Base-by-base conservation (phyloP, 2,113 vertebrate genomes). In the Rhagologus leucostigma region DNA sequence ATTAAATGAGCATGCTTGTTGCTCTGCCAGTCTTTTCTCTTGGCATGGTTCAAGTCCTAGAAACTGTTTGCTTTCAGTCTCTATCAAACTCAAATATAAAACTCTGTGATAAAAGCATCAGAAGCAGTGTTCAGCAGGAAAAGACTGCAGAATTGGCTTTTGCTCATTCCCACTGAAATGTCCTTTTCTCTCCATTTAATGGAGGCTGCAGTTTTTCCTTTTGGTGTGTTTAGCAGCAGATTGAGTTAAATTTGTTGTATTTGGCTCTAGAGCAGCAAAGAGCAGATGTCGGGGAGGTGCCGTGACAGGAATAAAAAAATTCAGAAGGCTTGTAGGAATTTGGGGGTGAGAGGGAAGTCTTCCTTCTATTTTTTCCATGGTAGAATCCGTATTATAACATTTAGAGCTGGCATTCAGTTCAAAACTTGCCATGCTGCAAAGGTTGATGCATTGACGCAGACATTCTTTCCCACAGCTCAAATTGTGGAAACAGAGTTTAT, bases 211-310 rank as follows among this genome's bases (percentile, higher is more conserved):
- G 67, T 87, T 97, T 85, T 95, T 89, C 73, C 57, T 96, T 87
- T 55, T 76, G 71, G 27, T 94, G 41, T 91, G 21, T 93, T 96
- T 93, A 96, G 93, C 78, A 85, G 80, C 87, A 93, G 91, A 85
- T 87, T 93, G 87, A 76, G 77, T 96, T 87, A 85, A 84, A 94
- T 89, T 95, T 93, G 91, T 96, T 94, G 33, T 87, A 23, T 93
- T 96, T 96, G 94, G 93, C 94, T 96, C 50, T 50, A 35, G 53
- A 95, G 55, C 56, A 89, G 81, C 78, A 76, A 91, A 94, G 94
- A 96, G 70, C 95, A 95, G 91, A 91, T 96, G 94, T 96, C 89
- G 83, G 50, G 70, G 89, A 95, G 84, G 78, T 96, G 78, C 94
- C 14, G 32, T 91, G 91, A 83, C 91, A 91, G 89, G 67, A 96